phyloP scores from a whole-genome alignment of 2,888 invertebrate genomes.

The Agrotis puta region DNA sequence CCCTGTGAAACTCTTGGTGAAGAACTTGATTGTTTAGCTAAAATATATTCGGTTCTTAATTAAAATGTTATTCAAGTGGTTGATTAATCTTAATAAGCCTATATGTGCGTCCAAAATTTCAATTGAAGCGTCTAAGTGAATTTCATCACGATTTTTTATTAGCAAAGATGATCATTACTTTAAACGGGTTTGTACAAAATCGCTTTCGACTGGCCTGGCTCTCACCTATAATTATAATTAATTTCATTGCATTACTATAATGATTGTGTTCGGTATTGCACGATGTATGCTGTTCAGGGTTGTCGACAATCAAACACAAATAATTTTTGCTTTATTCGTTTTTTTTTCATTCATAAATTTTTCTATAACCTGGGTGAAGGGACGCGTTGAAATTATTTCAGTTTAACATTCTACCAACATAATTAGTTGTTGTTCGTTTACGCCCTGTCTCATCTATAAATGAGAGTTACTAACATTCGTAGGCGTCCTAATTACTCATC shows the following conservation, averaged over 20 bases:
- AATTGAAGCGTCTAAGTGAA: slow-evolving; percentile 56
- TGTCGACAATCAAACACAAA: slow-evolving; percentile 15
- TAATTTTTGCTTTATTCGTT: not conserved
- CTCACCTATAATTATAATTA: slow-evolving; percentile 82
- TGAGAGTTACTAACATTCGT: not conserved
- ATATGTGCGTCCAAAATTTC: slow-evolving; percentile 30
- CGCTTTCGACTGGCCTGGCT: slow-evolving; percentile 65
- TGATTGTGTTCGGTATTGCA: slow-evolving; percentile 77
- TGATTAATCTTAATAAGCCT: slow-evolving; percentile 18
- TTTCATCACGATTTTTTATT: slow-evolving; percentile 62
- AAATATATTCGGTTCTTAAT: not conserved
- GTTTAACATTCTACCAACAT: no score
- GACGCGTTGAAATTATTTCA: not conserved
- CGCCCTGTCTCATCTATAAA: not conserved
- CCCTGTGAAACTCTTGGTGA: slow-evolving; percentile 13
- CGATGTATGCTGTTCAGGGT: slow-evolving; percentile 69
- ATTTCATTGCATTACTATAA: slow-evolving; percentile 81
- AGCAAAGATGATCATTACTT: slow-evolving; percentile 56
- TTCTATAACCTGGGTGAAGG: slow-evolving; percentile 3
- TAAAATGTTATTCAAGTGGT: slow-evolving; percentile 21
- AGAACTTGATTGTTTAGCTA: not conserved
- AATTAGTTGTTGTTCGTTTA: not conserved
- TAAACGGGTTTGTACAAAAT: slow-evolving; percentile 61
- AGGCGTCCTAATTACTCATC: not conserved
- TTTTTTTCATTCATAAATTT: not conserved